Conservation (phyloP, 2,888 invertebrate genomes). For the Nemapogon koenigi region DNA sequence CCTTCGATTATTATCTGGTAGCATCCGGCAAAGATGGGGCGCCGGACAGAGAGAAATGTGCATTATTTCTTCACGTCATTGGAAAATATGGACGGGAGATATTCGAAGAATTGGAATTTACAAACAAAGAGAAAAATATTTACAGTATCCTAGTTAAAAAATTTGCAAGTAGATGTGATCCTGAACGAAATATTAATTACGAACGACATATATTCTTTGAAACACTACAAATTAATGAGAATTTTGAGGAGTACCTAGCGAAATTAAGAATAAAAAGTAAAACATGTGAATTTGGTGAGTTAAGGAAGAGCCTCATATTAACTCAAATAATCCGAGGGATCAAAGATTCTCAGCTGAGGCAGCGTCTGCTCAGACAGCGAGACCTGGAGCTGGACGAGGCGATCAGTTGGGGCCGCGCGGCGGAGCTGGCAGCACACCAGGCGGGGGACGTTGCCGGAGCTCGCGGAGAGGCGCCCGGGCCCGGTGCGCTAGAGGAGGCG, state of each 20-base stretch:
- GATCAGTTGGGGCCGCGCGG: too few relatives aligned
- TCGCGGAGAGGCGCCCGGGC: too few relatives aligned
- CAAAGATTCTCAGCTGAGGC: too few relatives aligned
- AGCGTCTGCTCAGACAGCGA: too few relatives aligned
- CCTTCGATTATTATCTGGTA: slow-evolving; percentile 7
- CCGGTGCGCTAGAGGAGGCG: too few relatives aligned
- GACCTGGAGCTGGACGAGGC: too few relatives aligned
- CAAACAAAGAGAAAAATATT: neutral
- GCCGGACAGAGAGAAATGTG: slow-evolving; percentile 1
- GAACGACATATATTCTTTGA: slow-evolving; percentile 8
- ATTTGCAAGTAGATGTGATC: slow-evolving; percentile 10
- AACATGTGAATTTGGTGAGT: too few relatives aligned
- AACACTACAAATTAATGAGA: neutral
- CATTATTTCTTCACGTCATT: slow-evolving; percentile 18
- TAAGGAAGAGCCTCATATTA: too few relatives aligned
- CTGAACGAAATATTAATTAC: slow-evolving; percentile 14
- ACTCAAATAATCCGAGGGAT: too few relatives aligned
- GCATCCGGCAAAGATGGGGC: slow-evolving; percentile 5
- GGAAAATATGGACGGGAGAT: slow-evolving; percentile 15
- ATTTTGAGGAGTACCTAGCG: neutral
- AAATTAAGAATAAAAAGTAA: neutral
- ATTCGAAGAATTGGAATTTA: slow-evolving; percentile 14
- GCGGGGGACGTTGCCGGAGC: too few relatives aligned
- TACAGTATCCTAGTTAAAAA: slow-evolving; percentile 10
- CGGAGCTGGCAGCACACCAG: too few relatives aligned